A percentile compares a stretch with the other conserved stretches of the same genome.
phyloP scores from a whole-genome alignment of 2,113 vertebrate species.

The Patagioenas fasciata region DNA sequence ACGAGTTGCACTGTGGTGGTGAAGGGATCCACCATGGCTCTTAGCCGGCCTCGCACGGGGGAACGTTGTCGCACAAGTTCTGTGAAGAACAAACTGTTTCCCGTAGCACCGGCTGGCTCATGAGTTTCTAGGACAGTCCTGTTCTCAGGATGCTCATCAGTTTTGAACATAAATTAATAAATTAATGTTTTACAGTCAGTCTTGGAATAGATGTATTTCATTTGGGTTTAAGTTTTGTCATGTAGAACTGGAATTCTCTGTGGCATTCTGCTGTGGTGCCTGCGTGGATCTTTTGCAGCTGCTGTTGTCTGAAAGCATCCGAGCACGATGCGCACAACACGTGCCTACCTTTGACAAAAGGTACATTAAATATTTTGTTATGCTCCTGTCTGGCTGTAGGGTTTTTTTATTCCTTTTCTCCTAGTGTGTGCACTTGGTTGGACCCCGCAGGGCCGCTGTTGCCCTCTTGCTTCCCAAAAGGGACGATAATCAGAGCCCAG shows the following conservation, averaged over 20 bases:
- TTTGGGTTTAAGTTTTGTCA: neutral
- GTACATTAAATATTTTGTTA: constrained; percentile 36
- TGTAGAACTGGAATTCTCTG: neutral
- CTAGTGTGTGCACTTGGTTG: accelerated
- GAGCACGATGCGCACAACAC: neutral
- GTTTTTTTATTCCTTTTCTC: neutral
- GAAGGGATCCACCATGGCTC: accelerated
- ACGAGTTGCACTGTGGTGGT: neutral
- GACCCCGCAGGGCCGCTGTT: accelerated
- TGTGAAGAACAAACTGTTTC: neutral
- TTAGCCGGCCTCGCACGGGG: accelerated
- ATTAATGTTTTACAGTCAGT: neutral
- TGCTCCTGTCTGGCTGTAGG: neutral
- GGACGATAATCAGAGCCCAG: neutral
- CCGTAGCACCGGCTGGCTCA: neutral
- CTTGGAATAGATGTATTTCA: neutral
- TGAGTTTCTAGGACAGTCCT: neutral
- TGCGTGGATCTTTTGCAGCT: neutral
- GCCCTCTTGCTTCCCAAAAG: neutral
- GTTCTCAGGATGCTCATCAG: neutral
- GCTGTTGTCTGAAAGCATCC: neutral
- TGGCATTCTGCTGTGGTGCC: neutral
- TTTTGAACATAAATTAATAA: neutral
- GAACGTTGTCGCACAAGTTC: accelerated
- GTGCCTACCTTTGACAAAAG: neutral